These are phyloP conservation scores for Bufotes viridis DNA, from an alignment of 2,797 vertebrate genomes.

Conservation along the genomic window DNA sequence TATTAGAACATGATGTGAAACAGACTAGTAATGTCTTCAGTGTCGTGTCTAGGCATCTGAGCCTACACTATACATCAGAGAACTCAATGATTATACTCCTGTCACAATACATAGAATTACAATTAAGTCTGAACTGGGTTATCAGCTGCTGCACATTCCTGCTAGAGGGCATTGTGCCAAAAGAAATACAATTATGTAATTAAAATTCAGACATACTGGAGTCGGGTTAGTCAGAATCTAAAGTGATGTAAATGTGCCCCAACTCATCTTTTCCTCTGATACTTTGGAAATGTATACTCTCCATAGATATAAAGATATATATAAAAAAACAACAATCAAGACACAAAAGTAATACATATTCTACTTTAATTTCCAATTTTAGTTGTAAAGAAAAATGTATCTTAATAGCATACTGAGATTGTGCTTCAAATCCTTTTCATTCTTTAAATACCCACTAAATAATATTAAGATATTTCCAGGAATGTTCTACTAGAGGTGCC, in stretches of 20 bases:
- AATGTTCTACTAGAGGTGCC: not conserved
- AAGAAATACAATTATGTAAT: conserved; percentile 43
- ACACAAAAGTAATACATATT: not conserved
- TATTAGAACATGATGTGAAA: not conserved
- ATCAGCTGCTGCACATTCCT: conserved; percentile 46
- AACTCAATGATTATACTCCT: not conserved
- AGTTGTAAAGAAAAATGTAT: not conserved
- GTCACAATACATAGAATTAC: conserved; percentile 23
- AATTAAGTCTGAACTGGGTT: conserved; percentile 19
- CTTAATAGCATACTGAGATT: not conserved
- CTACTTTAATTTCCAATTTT: not conserved
- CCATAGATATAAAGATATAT: not conserved
- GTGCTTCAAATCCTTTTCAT: not conserved
- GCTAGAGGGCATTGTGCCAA: conserved; percentile 33
- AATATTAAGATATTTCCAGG: not conserved
- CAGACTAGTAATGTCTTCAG: not conserved
- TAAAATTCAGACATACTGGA: conserved; percentile 44
- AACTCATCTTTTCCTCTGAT: not conserved
- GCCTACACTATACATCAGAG: conserved; percentile 7
- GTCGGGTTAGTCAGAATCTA: conserved; percentile 19
- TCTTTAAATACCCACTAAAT: not conserved
- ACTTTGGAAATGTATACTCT: not conserved
- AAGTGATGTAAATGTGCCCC: conserved; percentile 9
- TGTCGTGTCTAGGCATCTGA: not conserved
- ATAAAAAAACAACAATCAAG: not conserved